Base-by-base conservation (phyloP, 1,140 invertebrate genomes). In the Subanguina moxae region DNA sequence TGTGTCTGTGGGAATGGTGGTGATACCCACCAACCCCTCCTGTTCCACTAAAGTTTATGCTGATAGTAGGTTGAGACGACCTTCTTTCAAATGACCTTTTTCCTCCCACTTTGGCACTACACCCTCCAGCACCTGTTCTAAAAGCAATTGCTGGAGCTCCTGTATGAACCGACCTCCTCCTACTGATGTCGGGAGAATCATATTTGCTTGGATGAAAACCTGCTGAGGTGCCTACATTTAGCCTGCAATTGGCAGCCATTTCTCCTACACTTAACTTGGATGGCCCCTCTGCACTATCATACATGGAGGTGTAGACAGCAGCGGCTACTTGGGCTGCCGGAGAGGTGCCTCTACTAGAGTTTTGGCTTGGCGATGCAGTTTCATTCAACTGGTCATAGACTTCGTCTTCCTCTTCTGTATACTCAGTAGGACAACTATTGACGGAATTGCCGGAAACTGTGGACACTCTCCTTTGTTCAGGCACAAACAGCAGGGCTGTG, bases 81-180 rank as follows among this genome's bases (percentile, higher is more conserved):
- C 48, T 52, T 15, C 48, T 52, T 25, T 52, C 48, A 52, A 52
- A 52, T 52, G 48, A 52, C 48, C 48, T 3, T 15, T 15, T 19
- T 1, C 48, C 48, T 25, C n/a, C 48, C n/a, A 52, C 48, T 15
- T 52, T 52, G n/a, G 48, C 48, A 25, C 48, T 52, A 52, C 48
- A 52, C 17, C 48, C 48, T 25, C n/a, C 48, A 5, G 3, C 48
- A 19, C n/a, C 23, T 19, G n/a, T 52, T 25, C 48, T 3, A 57
- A 80, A 80, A 23, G 78, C 78, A 46, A 80, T 80, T 30, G 70
- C 68, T 9, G 77, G 77, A 42, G 80, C 78, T 9, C 70, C 78
- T 13, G 74, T 71, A 68, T 80, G 78, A n/a, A 80, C 74, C 9
- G 77, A 80, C 43, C 75, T 73, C 17, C 78, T 62, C 27, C 78